Evolutionary conservation across 2,113 vertebrate species (phyloP).

Genomic region (Saimiri boliviensis): DNA sequence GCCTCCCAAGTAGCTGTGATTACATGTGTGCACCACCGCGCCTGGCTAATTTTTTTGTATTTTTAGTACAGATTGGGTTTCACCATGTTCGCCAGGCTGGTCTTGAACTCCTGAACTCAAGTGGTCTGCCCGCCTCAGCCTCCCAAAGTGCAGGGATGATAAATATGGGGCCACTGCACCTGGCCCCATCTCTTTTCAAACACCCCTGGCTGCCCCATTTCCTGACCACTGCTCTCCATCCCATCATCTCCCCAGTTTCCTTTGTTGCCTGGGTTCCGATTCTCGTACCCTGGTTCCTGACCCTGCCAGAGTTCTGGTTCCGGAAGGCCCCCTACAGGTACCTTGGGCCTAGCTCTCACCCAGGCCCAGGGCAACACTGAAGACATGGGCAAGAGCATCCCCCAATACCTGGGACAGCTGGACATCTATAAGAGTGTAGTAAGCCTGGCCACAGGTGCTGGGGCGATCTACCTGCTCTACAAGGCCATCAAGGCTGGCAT

Average conservation of each 20-base stretch:
- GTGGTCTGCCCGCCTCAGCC: no score
- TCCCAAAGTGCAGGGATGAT: no score
- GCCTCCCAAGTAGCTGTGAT: no score
- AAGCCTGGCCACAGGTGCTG: constrained; percentile 59
- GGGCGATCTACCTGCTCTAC: constrained; percentile 77
- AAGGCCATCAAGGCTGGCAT: constrained; percentile 73
- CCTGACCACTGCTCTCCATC: not conserved
- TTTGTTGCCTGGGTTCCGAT: constrained; percentile 69
- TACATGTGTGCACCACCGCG: no score
- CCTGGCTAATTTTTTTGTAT: no score
- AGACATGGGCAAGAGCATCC: constrained; percentile 53
- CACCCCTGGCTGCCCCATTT: not conserved
- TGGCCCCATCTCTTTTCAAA: not conserved
- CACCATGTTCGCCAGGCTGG: no score
- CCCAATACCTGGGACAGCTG: constrained; percentile 13
- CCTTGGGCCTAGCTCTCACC: constrained; percentile 21
- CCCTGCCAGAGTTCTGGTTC: constrained; percentile 69
- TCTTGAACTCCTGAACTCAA: no score
- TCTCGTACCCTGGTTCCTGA: constrained; percentile 35
- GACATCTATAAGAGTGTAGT: constrained; percentile 68
- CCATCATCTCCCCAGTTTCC: constrained; percentile 16
- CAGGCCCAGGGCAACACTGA: constrained; percentile 8
- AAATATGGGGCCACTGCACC: no score
- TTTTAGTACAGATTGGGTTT: no score
- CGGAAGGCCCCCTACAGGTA: constrained; percentile 34